Conservation (phyloP, 37 sponge, comb jelly and placozoan species). For the Diacarnus erythraeanus region DNA sequence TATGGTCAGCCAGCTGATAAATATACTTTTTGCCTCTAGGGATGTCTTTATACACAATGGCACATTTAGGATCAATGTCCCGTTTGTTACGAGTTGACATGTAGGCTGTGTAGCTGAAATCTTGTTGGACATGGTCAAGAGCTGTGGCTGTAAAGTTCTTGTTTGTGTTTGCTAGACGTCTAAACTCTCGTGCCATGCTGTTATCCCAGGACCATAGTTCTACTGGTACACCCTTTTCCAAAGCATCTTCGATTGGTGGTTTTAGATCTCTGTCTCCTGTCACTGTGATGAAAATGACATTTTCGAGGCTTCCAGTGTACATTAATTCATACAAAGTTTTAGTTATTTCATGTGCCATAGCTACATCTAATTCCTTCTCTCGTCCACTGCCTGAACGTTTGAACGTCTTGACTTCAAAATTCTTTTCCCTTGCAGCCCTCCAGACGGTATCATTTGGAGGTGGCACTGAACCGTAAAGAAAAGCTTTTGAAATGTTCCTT, state of each 20-base stretch:
- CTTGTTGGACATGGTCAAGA: not conserved
- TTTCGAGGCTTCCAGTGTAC: not conserved
- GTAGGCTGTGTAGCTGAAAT: not conserved
- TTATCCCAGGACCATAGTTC: conserved; percentile 32
- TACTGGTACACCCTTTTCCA: not conserved
- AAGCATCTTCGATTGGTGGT: not conserved
- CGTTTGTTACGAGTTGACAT: conserved; percentile 1
- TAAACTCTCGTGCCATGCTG: not conserved
- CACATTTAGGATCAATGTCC: too few species aligned
- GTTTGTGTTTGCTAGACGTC: not conserved
- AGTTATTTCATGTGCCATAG: conserved; percentile 11
- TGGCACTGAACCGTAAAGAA: conserved; percentile 32
- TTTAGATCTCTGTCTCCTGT: conserved; percentile 33
- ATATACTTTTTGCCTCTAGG: too few species aligned
- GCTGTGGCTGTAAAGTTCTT: not conserved
- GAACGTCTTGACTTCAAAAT: conserved; percentile 9
- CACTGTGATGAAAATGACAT: conserved; percentile 18
- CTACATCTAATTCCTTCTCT: conserved; percentile 29
- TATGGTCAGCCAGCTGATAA: too few species aligned
- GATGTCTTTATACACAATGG: too few species aligned
- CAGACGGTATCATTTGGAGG: conserved; percentile 41
- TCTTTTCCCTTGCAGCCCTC: conserved; percentile 13
- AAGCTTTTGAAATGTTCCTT: conserved; percentile 15
- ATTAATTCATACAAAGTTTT: not conserved
- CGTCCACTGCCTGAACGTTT: not conserved